A percentile compares a stretch with the other conserved stretches of the same genome.
phyloP scores from a whole-genome alignment of 2,113 vertebrate species.

The Charadrius vociferus region DNA sequence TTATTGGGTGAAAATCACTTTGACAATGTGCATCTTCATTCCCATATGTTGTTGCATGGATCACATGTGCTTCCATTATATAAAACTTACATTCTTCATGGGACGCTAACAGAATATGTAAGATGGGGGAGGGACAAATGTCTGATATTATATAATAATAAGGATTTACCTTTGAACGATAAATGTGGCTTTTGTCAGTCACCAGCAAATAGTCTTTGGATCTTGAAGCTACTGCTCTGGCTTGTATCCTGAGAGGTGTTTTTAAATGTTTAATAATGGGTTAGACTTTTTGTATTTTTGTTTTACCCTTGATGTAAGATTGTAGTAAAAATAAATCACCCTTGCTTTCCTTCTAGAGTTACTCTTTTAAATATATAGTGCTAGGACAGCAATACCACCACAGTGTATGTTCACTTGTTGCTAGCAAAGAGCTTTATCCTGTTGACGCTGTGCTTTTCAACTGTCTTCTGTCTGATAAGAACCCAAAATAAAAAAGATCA shows the following conservation, averaged over 20 bases:
- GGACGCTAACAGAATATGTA: background rate
- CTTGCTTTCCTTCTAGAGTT: background rate
- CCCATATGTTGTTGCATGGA: background rate
- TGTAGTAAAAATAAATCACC: background rate
- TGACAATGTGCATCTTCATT: background rate
- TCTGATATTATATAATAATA: background rate
- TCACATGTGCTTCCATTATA: background rate
- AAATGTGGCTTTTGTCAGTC: background rate
- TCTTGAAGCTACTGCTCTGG: background rate
- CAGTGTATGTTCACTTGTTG: background rate
- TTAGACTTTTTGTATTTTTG: background rate
- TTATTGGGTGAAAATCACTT: background rate
- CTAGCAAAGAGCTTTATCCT: background rate
- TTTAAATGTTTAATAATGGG: background rate
- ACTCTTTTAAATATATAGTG: background rate
- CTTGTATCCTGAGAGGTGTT: background rate
- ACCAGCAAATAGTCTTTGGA: background rate
- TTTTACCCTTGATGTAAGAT: background rate
- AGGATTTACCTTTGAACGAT: background rate
- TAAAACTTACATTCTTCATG: background rate
- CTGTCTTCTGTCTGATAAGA: background rate
- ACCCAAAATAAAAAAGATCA: background rate
- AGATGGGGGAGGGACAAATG: background rate
- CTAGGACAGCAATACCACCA: background rate
- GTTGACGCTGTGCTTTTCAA: background rate